Base-by-base conservation (phyloP, 2,888 invertebrate species). In the Aleiodes leptofemur region DNA sequence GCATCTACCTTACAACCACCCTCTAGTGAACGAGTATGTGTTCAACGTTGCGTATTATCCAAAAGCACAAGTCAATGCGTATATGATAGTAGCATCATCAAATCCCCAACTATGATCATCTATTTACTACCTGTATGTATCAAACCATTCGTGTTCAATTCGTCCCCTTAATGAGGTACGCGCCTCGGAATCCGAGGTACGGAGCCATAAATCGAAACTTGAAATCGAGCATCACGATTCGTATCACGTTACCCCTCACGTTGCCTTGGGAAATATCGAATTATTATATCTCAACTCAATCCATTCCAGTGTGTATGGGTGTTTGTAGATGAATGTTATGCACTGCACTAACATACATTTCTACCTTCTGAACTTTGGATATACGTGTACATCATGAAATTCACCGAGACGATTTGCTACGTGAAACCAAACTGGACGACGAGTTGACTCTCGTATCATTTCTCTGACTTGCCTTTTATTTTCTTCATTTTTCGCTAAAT, bases 221-320 rank as follows among this genome's bases (percentile, higher is more conserved):
- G 71, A 75, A 75, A 75, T 75, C 75, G 72, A 66, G 72, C 68
- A 75, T 75, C 75, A 75, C 72, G 50, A 75, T 75, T 75, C 75
- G 72, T 72, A 75, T 75, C 75, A 75, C 75, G 75, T 75, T 75
- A 74, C 74, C 43, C 48, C 57, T 64, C 70, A 64, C 70, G 66
- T 71, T 74, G 74, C 71, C 74, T 53, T 64, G 70, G 72, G 75
- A 75, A 72, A 75, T 75, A 75, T 75, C 75, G 72, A 75, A 75
- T 75, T 75, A 75, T 75, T 75, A 68, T 75, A 56, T 71, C 66
- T 68, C 75, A 75, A 75, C 75, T 75, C 75, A 71, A 75, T 72
- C 72, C 64, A 64, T 43, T 3, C n/a, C 43, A 64, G 43, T 48
- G 64, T 64, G 43, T 64, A 16, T 64, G 13, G 34, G 48, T 64